Conservation (phyloP, 2,888 invertebrate genomes). For the Polietes domitor region DNA sequence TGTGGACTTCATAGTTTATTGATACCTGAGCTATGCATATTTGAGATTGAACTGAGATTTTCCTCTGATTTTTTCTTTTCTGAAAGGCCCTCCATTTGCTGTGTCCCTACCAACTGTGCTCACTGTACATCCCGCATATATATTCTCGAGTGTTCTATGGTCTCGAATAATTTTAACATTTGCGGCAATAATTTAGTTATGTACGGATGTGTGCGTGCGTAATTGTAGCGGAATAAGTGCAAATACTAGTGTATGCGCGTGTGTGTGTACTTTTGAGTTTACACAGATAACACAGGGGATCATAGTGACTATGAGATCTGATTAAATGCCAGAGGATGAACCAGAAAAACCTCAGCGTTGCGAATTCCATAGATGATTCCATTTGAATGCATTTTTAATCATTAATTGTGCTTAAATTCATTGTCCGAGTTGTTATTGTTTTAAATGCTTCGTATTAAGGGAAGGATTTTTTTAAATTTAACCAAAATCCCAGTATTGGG, state of each 20-base stretch:
- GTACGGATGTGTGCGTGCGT: background rate
- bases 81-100: too few species aligned
- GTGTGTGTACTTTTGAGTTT: background rate
- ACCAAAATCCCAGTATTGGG: too few species aligned
- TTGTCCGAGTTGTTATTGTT: background rate
- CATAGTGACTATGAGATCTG: slow-evolving; percentile 6
- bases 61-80: too few species aligned
- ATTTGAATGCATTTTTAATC: slow-evolving; percentile 45
- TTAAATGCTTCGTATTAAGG: background rate
- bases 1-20: too few species aligned
- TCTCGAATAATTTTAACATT: slow-evolving; percentile 15
- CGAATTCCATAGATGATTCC: slow-evolving; percentile 24
- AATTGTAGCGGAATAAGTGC: background rate
- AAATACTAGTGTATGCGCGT: background rate
- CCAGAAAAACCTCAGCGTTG: background rate
- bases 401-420: slow-evolving; percentile 23
- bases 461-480: background rate
- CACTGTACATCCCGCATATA: too few species aligned
- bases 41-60: too few species aligned
- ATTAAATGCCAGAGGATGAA: slow-evolving; percentile 7
- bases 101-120: too few species aligned
- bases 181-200: slow-evolving; percentile 22
- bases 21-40: too few species aligned
- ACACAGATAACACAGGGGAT: slow-evolving; percentile 16
- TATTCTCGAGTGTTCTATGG: slow-evolving; percentile 4